These are phyloP conservation scores for Rhabdomys pumilio DNA, from an alignment of 2,797 vertebrate genomes.

Conservation along the genomic window DNA sequence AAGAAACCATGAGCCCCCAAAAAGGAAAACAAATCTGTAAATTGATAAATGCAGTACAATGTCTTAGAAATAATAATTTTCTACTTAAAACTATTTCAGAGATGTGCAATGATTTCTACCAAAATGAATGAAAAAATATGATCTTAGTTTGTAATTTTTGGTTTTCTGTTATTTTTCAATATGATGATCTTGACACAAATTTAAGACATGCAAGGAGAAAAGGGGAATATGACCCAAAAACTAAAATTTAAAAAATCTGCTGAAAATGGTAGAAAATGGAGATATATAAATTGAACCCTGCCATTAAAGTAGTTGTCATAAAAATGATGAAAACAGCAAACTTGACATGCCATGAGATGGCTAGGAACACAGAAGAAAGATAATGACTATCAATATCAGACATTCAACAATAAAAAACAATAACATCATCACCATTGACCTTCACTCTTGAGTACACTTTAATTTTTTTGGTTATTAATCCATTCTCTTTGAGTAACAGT, in stretches of 20 bases:
- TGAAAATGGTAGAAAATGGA: background rate
- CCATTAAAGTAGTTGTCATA: background rate
- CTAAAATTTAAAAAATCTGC: background rate
- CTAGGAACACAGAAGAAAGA: background rate
- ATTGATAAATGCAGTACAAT: background rate
- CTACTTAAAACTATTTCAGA: background rate
- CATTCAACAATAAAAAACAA: background rate
- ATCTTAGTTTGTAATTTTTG: background rate
- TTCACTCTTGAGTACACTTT: background rate
- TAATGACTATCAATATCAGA: background rate
- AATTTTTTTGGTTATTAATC: background rate
- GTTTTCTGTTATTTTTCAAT: background rate
- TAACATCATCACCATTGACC: background rate
- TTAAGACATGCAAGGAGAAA: constrained; percentile 19
- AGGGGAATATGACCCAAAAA: background rate
- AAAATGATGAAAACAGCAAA: background rate
- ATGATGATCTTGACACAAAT: background rate
- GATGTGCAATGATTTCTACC: background rate
- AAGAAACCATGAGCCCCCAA: background rate
- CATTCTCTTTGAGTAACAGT: background rate
- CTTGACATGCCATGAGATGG: background rate
- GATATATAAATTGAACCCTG: background rate
- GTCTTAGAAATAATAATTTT: background rate
- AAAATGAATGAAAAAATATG: background rate
- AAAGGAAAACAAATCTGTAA: background rate